Percentiles rank a stretch among this genome's conserved stretches.
Conservation (phyloP, 1,140 invertebrate species). For the Lasioglossum baleicum region DNA sequence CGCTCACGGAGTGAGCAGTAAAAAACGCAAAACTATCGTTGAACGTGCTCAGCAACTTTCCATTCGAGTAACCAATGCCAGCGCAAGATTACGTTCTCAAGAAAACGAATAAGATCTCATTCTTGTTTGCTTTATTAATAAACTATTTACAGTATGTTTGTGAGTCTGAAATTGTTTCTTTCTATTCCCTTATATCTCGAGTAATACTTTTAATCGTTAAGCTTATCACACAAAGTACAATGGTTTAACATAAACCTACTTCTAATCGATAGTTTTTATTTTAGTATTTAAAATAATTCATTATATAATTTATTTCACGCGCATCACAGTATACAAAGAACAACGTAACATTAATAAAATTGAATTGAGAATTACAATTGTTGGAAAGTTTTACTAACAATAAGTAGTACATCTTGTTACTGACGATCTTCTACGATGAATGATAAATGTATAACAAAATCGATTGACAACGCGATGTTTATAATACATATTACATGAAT, state of each 20-base stretch:
- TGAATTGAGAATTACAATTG: not conserved
- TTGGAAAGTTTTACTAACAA: not conserved
- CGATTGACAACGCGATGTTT: conserved; percentile 14
- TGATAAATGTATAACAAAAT: conserved; percentile 13
- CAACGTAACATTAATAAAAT: conserved; percentile 18
- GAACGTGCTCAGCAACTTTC: conserved; percentile 97
- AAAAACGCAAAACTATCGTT: conserved; percentile 97
- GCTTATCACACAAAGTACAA: too few species aligned
- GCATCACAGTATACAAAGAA: not conserved
- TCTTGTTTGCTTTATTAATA: conserved; percentile 55
- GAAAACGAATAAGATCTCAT: conserved; percentile 94
- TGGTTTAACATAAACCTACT: too few species aligned
- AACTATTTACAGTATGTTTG: conserved; percentile 55
- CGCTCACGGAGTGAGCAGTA: conserved; percentile 96
- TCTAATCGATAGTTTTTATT: not conserved
- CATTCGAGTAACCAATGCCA: conserved; percentile 97
- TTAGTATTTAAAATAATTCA: conserved; percentile 9
- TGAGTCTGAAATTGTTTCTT: not conserved
- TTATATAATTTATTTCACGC: not conserved
- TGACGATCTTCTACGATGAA: not conserved
- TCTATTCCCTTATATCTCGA: not conserved
- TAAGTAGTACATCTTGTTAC: not conserved
- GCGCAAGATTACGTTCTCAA: conserved; percentile 97
- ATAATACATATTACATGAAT: conserved; percentile 27
- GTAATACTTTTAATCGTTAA: not conserved